Evolutionary conservation across 2,113 vertebrate genomes (phyloP).

Genomic region (Mormoops blainvillei): DNA sequence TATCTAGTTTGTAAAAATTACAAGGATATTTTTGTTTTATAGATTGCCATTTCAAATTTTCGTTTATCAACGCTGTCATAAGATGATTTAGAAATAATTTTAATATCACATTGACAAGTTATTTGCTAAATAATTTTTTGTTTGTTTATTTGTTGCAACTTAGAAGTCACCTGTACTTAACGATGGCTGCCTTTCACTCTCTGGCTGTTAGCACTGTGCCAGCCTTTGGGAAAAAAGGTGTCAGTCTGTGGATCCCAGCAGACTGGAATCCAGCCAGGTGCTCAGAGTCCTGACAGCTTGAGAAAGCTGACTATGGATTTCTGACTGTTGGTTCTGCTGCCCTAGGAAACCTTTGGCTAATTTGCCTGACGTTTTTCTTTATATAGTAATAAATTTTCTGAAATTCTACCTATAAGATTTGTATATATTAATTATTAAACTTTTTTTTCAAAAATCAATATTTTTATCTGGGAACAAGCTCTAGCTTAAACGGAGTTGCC

Average conservation of each 20-base stretch:
- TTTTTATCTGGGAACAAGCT: not conserved
- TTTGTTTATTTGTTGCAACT: not conserved
- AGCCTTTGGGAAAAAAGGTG: not conserved
- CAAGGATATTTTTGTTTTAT: not conserved
- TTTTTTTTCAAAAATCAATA: not conserved
- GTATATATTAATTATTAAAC: not conserved
- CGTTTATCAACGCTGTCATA: not conserved
- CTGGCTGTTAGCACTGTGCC: not conserved
- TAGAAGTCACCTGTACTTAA: not conserved
- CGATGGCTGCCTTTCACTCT: not conserved
- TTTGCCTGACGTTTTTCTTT: not conserved
- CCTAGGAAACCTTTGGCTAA: not conserved
- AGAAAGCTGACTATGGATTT: not conserved
- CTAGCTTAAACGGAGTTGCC: not conserved
- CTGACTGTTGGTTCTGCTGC: not conserved
- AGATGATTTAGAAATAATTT: not conserved
- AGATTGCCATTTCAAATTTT: not conserved
- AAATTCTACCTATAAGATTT: not conserved
- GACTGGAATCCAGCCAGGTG: not conserved
- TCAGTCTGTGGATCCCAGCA: not conserved
- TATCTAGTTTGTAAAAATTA: not conserved
- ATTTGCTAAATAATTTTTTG: not conserved
- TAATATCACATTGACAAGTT: not conserved
- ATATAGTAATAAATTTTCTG: not conserved
- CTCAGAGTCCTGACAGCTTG: not conserved